Evolutionary conservation across 2,113 vertebrate genomes (phyloP).

Genomic region (Machaerirhynchus nigripectus): DNA sequence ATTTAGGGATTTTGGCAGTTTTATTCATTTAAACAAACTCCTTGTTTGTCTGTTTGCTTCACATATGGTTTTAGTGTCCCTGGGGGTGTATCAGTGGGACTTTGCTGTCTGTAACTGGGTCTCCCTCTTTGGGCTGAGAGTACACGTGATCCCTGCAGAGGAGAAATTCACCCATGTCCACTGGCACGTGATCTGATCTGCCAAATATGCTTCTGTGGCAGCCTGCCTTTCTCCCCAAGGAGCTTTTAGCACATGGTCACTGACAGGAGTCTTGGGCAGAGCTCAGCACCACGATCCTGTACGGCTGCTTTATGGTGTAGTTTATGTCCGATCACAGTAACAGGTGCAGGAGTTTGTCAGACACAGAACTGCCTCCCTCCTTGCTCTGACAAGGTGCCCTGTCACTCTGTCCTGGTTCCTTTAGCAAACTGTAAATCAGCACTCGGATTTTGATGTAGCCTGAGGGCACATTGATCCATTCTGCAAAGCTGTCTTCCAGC

Average conservation of each 20-base stretch:
- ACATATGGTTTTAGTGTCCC: background rate
- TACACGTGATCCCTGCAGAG: rapidly evolving
- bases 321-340: background rate
- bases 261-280: background rate
- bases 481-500: background rate
- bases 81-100: background rate
- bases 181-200: rapidly evolving
- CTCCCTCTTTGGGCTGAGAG: background rate
- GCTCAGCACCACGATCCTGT: background rate
- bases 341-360: background rate
- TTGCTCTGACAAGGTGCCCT: background rate
- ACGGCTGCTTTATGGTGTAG: too few species aligned
- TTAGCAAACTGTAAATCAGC: background rate
- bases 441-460: background rate
- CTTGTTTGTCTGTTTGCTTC: background rate
- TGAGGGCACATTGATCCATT: background rate
- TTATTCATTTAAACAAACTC: background rate
- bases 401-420: background rate
- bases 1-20: background rate
- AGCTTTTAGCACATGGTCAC: background rate
- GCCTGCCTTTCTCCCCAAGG: background rate
- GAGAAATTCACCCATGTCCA: background rate
- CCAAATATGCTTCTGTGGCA: background rate
- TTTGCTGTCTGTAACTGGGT: background rate
- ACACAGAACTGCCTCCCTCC: background rate